phyloP scores from a whole-genome alignment of 2,888 invertebrate species.

The Lasioglossum villosulum region DNA sequence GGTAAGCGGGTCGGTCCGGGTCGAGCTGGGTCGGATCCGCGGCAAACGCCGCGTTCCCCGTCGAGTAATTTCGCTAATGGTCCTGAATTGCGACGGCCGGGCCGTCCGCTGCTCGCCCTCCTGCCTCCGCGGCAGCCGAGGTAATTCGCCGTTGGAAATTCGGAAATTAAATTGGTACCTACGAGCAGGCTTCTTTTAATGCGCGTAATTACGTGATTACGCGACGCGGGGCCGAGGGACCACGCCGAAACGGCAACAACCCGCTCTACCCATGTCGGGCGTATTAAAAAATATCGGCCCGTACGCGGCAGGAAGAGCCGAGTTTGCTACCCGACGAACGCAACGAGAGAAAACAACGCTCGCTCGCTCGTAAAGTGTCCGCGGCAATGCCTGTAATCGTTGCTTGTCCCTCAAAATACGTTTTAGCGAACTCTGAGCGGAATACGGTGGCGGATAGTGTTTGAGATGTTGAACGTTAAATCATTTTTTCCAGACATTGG shows the following conservation, averaged over 20 bases:
- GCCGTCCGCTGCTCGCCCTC: conserved; percentile 45
- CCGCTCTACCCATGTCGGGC: conserved; percentile 23
- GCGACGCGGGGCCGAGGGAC: conserved; percentile 56
- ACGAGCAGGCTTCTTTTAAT: conserved; percentile 76
- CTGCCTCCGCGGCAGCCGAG: conserved; percentile 64
- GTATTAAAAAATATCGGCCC: conserved; percentile 63
- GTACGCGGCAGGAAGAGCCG: conserved; percentile 24
- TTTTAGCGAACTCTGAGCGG: background rate
- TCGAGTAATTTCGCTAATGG: conserved; percentile 83
- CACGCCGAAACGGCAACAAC: conserved; percentile 56
- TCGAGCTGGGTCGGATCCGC: conserved; percentile 42
- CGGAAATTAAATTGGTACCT: conserved; percentile 80
- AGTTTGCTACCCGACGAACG: conserved; percentile 38
- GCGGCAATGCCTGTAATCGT: background rate
- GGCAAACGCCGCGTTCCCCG: conserved; percentile 65
- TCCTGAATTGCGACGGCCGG: conserved; percentile 70
- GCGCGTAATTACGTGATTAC: conserved; percentile 80
- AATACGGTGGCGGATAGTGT: background rate
- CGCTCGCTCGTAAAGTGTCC: background rate
- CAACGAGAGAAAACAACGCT: conserved; percentile 40
- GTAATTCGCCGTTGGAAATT: conserved; percentile 79
- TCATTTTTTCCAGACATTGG: background rate
- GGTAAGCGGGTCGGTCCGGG: conserved; percentile 19
- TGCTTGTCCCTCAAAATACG: background rate
- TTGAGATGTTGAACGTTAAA: background rate